Conservation (phyloP, 2,113 vertebrate species). For the Lophura nycthemera region DNA sequence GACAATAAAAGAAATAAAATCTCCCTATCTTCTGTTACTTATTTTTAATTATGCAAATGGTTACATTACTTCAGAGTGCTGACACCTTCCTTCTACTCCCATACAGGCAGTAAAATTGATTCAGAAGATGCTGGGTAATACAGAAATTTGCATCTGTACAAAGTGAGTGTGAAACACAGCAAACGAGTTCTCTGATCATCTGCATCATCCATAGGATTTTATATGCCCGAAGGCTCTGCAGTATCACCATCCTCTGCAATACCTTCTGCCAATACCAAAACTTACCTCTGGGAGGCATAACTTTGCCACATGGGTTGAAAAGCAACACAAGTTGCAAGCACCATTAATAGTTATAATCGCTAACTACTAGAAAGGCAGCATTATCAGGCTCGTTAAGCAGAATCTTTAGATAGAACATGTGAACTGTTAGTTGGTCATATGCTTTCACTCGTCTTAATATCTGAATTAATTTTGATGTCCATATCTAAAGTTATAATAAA, state of each 20-base stretch:
- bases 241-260: background rate
- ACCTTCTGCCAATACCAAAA: background rate
- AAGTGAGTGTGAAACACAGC: background rate
- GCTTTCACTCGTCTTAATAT: background rate
- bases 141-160: background rate
- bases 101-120: slow-evolving; percentile 9
- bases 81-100: background rate
- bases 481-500: background rate
- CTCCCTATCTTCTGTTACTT: background rate
- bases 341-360: background rate
- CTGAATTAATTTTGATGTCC: background rate
- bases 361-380: background rate
- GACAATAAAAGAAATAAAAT: background rate
- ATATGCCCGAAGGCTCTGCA: background rate
- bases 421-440: background rate
- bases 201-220: background rate
- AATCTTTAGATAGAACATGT: background rate
- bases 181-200: background rate
- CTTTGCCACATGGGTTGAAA: slow-evolving; percentile 31
- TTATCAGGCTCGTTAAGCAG: background rate
- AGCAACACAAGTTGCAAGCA: background rate
- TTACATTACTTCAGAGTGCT: background rate
- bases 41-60: background rate
- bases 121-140: background rate
- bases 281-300: slow-evolving; percentile 56